Conservation (phyloP, 2,113 vertebrate genomes). For the Murina feae region DNA sequence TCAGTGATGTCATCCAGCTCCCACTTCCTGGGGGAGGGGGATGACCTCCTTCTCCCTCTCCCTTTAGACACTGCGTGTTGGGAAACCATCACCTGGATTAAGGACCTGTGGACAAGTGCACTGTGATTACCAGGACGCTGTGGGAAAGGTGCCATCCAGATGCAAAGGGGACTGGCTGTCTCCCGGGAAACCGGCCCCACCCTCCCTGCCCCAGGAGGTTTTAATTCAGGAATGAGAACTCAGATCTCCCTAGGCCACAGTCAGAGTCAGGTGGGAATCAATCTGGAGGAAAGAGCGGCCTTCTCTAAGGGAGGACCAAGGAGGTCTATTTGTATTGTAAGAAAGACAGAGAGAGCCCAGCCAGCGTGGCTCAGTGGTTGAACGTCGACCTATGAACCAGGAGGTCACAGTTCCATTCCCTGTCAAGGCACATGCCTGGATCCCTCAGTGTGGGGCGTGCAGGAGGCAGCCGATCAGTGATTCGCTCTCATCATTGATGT, state of each 20-base stretch:
- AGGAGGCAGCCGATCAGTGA: no score
- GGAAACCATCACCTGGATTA: neutral
- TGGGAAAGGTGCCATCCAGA: neutral
- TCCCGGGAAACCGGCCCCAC: neutral
- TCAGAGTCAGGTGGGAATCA: neutral
- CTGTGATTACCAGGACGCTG: neutral
- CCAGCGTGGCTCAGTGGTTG: no score
- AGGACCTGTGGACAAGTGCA: neutral
- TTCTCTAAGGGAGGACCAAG: neutral
- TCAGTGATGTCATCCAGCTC: neutral
- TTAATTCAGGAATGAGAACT: neutral
- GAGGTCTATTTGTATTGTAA: neutral
- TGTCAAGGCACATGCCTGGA: no score
- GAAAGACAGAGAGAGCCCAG: neutral
- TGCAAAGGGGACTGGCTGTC: neutral
- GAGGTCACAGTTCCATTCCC: no score
- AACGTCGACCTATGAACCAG: no score
- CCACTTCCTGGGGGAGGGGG: neutral
- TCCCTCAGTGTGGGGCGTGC: no score
- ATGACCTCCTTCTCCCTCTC: neutral
- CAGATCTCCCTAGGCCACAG: neutral
- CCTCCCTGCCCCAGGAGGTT: neutral
- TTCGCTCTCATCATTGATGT: no score
- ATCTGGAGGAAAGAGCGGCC: neutral
- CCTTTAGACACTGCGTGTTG: neutral